These are phyloP conservation scores for Gymnocephalus cernua DNA, from an alignment of 2,113 vertebrate species.

Conservation along the genomic window DNA sequence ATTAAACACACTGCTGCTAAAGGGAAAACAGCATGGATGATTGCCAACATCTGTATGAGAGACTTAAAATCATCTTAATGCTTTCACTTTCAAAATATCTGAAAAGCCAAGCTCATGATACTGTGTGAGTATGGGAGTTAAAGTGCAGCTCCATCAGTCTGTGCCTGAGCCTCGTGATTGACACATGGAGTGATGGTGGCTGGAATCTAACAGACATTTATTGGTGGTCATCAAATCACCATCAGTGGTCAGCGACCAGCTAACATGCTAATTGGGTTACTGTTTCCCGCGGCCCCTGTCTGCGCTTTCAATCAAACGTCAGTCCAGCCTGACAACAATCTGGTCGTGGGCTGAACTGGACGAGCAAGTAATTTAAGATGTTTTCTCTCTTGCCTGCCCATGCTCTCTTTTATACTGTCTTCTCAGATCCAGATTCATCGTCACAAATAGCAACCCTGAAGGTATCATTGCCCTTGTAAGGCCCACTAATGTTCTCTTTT, in stretches of 20 bases:
- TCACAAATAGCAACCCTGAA: slow-evolving; percentile 60
- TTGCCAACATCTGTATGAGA: slow-evolving; percentile 16
- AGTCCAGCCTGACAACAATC: slow-evolving; percentile 45
- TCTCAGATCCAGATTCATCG: slow-evolving; percentile 42
- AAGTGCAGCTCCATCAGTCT: slow-evolving; percentile 11
- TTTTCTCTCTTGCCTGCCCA: slow-evolving; percentile 43
- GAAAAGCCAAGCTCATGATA: neutral
- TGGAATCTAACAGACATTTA: slow-evolving; percentile 62
- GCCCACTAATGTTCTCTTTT: slow-evolving; percentile 43
- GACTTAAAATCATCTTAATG: neutral
- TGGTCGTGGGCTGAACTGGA: slow-evolving; percentile 44
- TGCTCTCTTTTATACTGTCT: slow-evolving; percentile 23
- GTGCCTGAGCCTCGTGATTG: slow-evolving; percentile 37
- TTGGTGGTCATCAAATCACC: slow-evolving; percentile 68
- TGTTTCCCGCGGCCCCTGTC: slow-evolving; percentile 30
- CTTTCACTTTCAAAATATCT: neutral
- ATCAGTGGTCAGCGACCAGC: slow-evolving; percentile 57
- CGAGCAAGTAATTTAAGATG: slow-evolving; percentile 62
- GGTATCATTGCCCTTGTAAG: slow-evolving; percentile 48
- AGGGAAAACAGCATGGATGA: slow-evolving; percentile 31
- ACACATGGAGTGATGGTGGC: slow-evolving; percentile 20
- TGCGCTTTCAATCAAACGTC: slow-evolving; percentile 68
- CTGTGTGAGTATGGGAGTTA: slow-evolving; percentile 2
- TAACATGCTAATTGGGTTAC: slow-evolving; percentile 66
- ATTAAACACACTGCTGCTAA: slow-evolving; percentile 17